Evolutionary conservation across 2,888 invertebrate genomes (phyloP).

Genomic region (Diarsia mendica): DNA sequence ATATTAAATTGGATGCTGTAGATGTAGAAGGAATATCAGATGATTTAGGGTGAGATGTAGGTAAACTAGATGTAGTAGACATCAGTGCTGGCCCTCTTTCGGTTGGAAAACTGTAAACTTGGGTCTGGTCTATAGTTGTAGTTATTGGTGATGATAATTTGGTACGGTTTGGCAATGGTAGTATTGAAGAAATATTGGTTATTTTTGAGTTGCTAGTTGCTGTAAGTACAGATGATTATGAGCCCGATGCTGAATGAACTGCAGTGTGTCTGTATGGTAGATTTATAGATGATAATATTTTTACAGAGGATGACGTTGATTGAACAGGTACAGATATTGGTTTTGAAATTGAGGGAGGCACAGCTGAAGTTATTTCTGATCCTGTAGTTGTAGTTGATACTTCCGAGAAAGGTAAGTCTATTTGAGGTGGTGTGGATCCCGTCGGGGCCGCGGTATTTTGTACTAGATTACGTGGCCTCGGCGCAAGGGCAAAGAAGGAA

Average conservation of each 20-base stretch:
- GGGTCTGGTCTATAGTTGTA: slow-evolving; percentile 16
- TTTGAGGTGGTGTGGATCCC: slow-evolving; percentile 27
- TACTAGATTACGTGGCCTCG: too few species aligned
- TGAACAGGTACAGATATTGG: slow-evolving; percentile 23
- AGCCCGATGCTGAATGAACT: slow-evolving; percentile 11
- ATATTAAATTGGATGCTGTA: slow-evolving; percentile 24
- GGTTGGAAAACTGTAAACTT: slow-evolving; percentile 20
- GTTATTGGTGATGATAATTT: slow-evolving; percentile 22
- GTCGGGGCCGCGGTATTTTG: too few species aligned
- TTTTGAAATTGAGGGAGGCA: slow-evolving; percentile 24
- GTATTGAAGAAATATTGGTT: slow-evolving; percentile 19
- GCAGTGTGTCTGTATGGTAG: slow-evolving; percentile 17
- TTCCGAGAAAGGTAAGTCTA: slow-evolving; percentile 14
- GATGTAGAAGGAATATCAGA: slow-evolving; percentile 20
- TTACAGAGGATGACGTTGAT: slow-evolving; percentile 27
- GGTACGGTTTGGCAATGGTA: slow-evolving; percentile 26
- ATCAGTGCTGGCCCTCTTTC: slow-evolving; percentile 18
- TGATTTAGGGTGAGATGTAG: slow-evolving; percentile 25
- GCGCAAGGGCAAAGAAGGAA: too few species aligned
- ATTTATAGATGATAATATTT: slow-evolving; percentile 27
- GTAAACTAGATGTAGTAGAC: slow-evolving; percentile 22
- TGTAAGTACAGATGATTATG: slow-evolving; percentile 20
- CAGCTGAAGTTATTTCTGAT: slow-evolving; percentile 23
- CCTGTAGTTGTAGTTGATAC: slow-evolving; percentile 17
- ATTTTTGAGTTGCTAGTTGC: slow-evolving; percentile 28